Percentiles rank a stretch among this genome's conserved stretches.
phyloP scores from a whole-genome alignment of 2,113 vertebrate species.

The Hepsetus odoe region DNA sequence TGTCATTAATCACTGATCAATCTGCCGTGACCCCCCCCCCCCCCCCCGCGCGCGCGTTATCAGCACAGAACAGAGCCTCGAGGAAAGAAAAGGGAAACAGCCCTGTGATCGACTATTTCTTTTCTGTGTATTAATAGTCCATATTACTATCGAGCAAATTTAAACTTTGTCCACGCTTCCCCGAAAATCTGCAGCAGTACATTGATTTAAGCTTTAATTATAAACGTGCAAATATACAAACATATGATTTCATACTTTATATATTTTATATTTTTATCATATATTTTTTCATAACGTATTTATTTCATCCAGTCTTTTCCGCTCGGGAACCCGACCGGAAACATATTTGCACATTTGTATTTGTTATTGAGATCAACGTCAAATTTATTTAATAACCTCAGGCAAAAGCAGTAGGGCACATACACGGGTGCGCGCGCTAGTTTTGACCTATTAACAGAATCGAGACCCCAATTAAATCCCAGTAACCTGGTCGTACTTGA shows the following conservation, averaged over 20 bases:
- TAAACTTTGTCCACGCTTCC: no score
- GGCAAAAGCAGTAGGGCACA: background rate
- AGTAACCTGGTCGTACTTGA: background rate
- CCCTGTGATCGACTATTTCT: no score
- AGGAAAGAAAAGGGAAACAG: background rate
- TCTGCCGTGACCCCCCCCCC: background rate
- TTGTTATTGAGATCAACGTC: background rate
- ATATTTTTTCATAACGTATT: no score
- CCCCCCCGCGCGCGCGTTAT: background rate
- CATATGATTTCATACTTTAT: no score
- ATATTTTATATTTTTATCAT: no score
- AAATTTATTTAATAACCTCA: conserved; percentile 69
- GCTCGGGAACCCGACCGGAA: background rate
- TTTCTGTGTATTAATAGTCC: no score
- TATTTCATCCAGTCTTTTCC: no score
- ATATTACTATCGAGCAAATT: no score
- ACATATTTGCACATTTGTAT: background rate
- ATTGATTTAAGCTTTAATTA: no score
- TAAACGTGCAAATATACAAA: no score
- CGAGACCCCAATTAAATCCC: conserved; percentile 2
- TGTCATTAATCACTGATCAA: background rate
- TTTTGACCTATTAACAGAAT: background rate
- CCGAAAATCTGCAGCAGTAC: no score
- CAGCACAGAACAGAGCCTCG: background rate
- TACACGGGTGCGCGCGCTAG: background rate